phyloP scores from a whole-genome alignment of 2,888 invertebrate genomes.

The Platycheirus rosarum region DNA sequence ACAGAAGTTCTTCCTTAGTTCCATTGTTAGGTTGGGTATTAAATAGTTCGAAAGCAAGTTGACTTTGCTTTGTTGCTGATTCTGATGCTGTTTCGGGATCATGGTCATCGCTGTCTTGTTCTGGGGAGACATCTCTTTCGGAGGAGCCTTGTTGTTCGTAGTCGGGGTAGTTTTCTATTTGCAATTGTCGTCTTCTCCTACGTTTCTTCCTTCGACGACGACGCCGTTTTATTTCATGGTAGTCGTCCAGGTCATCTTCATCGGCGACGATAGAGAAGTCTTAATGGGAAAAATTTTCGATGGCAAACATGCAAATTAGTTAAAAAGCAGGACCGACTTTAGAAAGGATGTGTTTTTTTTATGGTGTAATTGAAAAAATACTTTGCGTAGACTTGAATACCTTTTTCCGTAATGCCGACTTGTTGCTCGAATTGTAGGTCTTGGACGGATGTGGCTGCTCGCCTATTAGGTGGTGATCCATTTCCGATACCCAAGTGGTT shows the following conservation, averaged over 20 bases:
- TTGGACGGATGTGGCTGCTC: conserved; percentile 29
- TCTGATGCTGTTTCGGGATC: conserved; percentile 32
- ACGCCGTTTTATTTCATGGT: conserved; percentile 62
- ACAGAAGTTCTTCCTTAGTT: conserved; percentile 43
- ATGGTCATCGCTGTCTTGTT: conserved; percentile 69
- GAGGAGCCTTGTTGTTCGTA: conserved; percentile 58
- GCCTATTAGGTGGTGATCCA: conserved; percentile 77
- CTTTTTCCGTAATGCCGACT: conserved; percentile 34
- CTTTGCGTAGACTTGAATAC: conserved; percentile 14
- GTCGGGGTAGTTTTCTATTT: conserved; percentile 37
- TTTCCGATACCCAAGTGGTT: conserved; percentile 88
- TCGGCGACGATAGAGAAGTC: conserved; percentile 23
- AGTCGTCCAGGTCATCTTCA: conserved; percentile 52
- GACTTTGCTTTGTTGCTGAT: conserved; percentile 44
- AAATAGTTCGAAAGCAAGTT: conserved; percentile 64
- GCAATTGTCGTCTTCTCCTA: conserved; percentile 40
- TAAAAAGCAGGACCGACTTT: not conserved
- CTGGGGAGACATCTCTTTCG: conserved; percentile 77
- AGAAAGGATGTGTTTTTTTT: not conserved
- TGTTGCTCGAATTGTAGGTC: conserved; percentile 20
- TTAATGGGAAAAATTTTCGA: conserved; percentile 17
- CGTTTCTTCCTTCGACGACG: conserved; percentile 59
- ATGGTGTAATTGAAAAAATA: not conserved
- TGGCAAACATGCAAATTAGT: conserved; percentile 38
- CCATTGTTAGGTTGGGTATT: conserved; percentile 51